phyloP scores from a whole-genome alignment of 2,797 vertebrate species.

The Premnoplex brunnescens region DNA sequence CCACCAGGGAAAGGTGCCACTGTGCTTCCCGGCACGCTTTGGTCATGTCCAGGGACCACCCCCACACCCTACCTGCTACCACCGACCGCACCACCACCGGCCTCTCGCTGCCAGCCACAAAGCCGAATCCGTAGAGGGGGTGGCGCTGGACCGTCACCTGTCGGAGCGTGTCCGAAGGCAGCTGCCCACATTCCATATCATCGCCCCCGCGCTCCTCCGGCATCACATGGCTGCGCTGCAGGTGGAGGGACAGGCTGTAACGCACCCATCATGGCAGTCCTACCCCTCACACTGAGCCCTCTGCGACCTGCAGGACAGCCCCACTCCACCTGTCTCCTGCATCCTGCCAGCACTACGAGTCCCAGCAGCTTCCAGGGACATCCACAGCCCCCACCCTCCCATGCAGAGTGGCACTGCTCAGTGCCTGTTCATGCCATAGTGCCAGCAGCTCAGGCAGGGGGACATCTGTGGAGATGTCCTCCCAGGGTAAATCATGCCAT shows the following conservation, averaged over 20 bases:
- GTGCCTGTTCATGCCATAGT: neutral
- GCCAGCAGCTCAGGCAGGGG: rapidly evolving
- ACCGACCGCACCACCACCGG: constrained; percentile 96
- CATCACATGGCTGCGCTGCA: constrained; percentile 88
- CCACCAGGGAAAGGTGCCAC: neutral
- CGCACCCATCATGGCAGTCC: neutral
- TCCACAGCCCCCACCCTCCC: neutral
- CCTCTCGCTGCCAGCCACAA: constrained; percentile 92
- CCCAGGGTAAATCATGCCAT: too few species aligned
- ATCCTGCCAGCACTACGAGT: neutral
- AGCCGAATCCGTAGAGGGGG: constrained; percentile 92
- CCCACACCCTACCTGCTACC: constrained; percentile 85
- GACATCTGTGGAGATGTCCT: neutral
- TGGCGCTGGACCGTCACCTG: constrained; percentile 92
- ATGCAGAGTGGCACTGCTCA: rapidly evolving
- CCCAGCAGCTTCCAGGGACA: neutral
- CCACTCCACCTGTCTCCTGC: neutral
- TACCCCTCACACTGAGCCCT: rapidly evolving
- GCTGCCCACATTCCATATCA: constrained; percentile 96
- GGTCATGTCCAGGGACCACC: rapidly evolving
- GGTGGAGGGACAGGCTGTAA: constrained; percentile 34
- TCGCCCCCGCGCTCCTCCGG: constrained; percentile 85
- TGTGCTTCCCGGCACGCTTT: neutral
- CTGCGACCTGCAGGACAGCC: rapidly evolving
- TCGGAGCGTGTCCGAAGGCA: constrained; percentile 90